A percentile compares a stretch with the other conserved stretches of the same genome.
Evolutionary conservation across 2,113 vertebrate genomes (phyloP).

Genomic region (Sardina pilchardus): DNA sequence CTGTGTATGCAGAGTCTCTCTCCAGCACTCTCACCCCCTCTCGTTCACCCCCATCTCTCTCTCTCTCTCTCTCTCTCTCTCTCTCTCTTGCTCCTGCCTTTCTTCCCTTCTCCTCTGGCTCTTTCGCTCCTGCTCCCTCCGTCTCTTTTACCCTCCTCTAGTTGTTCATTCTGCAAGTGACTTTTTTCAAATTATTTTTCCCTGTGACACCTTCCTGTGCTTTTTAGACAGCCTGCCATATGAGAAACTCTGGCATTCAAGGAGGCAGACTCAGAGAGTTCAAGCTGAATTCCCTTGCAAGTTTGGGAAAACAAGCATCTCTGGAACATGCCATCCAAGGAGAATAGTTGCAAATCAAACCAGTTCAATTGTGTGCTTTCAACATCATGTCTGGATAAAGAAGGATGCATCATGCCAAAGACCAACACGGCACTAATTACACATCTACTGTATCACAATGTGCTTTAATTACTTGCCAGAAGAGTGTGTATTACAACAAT

Average conservation of each 20-base stretch:
- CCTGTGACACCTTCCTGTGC: neutral
- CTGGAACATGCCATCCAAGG: neutral
- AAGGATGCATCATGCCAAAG: neutral
- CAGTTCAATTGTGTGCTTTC: neutral
- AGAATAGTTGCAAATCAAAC: neutral
- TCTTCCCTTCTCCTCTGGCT: conserved; percentile 46
- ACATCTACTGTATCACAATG: neutral
- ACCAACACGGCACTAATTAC: neutral
- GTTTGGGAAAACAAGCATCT: neutral
- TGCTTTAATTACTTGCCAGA: neutral
- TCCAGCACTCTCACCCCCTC: neutral
- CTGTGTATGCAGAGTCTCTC: conserved; percentile 42
- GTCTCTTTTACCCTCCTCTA: neutral
- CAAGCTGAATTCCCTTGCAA: conserved; percentile 5
- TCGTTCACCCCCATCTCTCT: neutral
- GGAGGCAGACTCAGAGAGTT: neutral
- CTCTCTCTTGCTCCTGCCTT: conserved; percentile 20
- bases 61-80: neutral
- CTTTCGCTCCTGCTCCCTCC: conserved; percentile 41
- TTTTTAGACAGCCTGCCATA: neutral
- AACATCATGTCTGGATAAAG: neutral
- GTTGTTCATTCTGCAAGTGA: neutral
- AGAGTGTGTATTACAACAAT: neutral
- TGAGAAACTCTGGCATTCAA: conserved; percentile 1
- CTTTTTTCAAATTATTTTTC: neutral